A percentile compares a stretch with the other conserved stretches of the same genome.
Evolutionary conservation across 2,888 invertebrate genomes (phyloP).

Genomic region (Blera fallax): DNA sequence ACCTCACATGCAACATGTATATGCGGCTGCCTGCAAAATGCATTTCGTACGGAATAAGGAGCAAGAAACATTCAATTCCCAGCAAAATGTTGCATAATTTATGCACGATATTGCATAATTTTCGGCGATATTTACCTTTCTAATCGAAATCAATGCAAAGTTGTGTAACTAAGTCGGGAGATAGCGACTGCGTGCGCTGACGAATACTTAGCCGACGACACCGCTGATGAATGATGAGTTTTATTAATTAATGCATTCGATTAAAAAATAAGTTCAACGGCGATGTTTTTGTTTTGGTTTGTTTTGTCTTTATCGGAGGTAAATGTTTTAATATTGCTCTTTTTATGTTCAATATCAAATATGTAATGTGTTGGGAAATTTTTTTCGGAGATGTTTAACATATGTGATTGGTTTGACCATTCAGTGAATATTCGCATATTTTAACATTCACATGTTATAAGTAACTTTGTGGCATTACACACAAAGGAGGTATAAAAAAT

Average conservation of each 20-base stretch:
- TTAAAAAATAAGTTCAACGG: not conserved
- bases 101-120: slow-evolving; percentile 45
- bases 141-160: slow-evolving; percentile 45
- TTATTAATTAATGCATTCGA: slow-evolving; percentile 28
- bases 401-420: slow-evolving; percentile 32
- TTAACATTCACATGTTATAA: not conserved
- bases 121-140: slow-evolving; percentile 54
- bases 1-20: slow-evolving; percentile 28
- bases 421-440: slow-evolving; percentile 42
- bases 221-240: not conserved
- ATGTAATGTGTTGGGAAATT: slow-evolving; percentile 24
- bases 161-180: slow-evolving; percentile 34
- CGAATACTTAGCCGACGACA: not conserved
- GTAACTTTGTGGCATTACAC: not conserved
- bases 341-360: not conserved
- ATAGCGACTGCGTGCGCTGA: not conserved
- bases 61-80: not conserved
- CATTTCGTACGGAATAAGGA: slow-evolving; percentile 1
- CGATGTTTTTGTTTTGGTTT: not conserved
- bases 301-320: not conserved
- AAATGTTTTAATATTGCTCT: not conserved
- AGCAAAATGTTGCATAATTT: slow-evolving; percentile 32
- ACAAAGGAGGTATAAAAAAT: not conserved
- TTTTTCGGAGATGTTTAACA: slow-evolving; percentile 5
- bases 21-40: not conserved